Percentiles rank a stretch among this genome's conserved stretches.
Conservation (phyloP, 2,888 invertebrate genomes). For the Leptothorax acervorum region DNA sequence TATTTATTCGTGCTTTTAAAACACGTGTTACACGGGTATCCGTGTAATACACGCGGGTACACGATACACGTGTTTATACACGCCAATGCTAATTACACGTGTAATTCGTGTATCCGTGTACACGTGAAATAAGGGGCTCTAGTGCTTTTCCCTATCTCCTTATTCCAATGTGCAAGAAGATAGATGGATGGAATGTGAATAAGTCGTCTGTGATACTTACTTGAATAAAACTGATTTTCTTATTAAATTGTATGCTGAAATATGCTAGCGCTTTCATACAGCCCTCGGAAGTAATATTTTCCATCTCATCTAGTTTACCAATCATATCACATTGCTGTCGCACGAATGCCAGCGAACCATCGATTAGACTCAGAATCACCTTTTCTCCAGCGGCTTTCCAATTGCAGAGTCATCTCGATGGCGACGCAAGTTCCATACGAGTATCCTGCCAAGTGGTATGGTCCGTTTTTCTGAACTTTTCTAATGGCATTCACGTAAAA, state of each 20-base stretch:
- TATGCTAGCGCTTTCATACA: slow-evolving; percentile 89
- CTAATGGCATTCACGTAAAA: slow-evolving; percentile 92
- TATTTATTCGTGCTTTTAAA: too few species aligned
- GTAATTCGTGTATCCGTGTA: too few species aligned
- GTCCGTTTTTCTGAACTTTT: slow-evolving; percentile 92
- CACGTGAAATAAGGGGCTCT: too few species aligned
- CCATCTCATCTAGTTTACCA: slow-evolving; percentile 71
- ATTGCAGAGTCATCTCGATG: slow-evolving; percentile 96
- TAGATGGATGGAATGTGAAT: too few species aligned
- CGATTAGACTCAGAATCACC: slow-evolving; percentile 92
- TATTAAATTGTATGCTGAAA: slow-evolving; percentile 92
- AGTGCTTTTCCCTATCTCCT: not conserved
- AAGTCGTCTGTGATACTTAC: slow-evolving; percentile 85
- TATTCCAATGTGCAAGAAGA: not conserved
- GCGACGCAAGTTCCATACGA: slow-evolving; percentile 98
- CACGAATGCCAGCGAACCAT: slow-evolving; percentile 95
- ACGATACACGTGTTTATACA: too few species aligned
- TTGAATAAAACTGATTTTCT: slow-evolving; percentile 90
- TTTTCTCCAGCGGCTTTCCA: slow-evolving; percentile 89
- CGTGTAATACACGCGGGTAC: too few species aligned
- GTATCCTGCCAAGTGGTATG: slow-evolving; percentile 96
- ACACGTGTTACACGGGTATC: too few species aligned
- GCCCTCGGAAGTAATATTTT: slow-evolving; percentile 75
- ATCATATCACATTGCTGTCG: slow-evolving; percentile 89
- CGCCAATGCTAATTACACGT: too few species aligned